Conservation (phyloP, 2,888 invertebrate genomes). For the Dasypolia templi region DNA sequence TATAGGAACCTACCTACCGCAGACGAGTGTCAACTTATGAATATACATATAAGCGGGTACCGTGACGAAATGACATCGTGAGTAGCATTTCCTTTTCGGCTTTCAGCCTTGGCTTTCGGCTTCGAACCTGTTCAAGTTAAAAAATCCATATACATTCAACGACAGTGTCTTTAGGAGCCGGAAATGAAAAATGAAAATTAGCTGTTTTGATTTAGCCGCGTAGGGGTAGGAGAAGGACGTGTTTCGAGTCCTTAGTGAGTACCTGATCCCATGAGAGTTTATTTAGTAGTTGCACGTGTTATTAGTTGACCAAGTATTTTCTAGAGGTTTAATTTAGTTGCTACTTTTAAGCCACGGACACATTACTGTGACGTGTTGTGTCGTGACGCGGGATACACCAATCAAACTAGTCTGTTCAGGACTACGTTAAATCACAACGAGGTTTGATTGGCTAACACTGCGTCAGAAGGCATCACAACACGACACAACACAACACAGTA, state of each 20-base stretch:
- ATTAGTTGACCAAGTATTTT: background rate
- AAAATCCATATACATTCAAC: slow-evolving; percentile 50
- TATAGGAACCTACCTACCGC: slow-evolving; percentile 65
- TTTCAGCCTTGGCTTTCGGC: slow-evolving; percentile 35
- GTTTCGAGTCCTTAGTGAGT: background rate
- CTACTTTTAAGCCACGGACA: no score
- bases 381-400: no score
- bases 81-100: slow-evolving; percentile 59
- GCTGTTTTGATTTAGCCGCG: slow-evolving; percentile 51
- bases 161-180: slow-evolving; percentile 28
- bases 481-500: no score
- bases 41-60: slow-evolving; percentile 63
- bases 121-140: slow-evolving; percentile 52
- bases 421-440: no score
- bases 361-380: no score
- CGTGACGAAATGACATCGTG: slow-evolving; percentile 60
- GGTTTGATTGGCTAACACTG: no score
- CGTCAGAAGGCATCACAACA: no score
- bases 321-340: background rate
- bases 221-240: background rate
- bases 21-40: slow-evolving; percentile 63
- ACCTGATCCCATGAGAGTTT: background rate
- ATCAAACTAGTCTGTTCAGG: no score
- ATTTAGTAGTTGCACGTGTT: background rate
- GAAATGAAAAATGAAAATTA: slow-evolving; percentile 56